Percentiles rank a stretch among this genome's conserved stretches.
phyloP scores from a whole-genome alignment of 2,797 vertebrate genomes.

The Clarias fuscus region DNA sequence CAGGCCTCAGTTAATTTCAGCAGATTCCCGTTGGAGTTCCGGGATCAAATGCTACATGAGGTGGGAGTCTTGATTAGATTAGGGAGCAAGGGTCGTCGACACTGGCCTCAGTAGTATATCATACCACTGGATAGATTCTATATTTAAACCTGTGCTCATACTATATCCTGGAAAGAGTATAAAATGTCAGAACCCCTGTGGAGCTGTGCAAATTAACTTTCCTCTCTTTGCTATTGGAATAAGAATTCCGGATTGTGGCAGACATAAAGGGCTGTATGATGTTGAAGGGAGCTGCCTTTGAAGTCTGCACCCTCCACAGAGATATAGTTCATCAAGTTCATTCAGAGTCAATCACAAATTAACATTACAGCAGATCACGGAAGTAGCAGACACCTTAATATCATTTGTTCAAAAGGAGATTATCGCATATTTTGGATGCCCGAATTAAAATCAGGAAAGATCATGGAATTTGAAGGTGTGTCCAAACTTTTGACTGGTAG shows the following conservation, averaged over 20 bases:
- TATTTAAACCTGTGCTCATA: constrained; percentile 21
- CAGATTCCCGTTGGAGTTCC: constrained; percentile 4
- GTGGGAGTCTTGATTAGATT: constrained; percentile 11
- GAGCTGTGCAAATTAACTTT: constrained; percentile 32
- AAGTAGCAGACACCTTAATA: no score
- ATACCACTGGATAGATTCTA: constrained; percentile 2
- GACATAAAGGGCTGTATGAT: background rate
- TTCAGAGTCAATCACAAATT: no score
- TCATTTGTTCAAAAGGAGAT: no score
- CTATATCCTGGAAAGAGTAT: background rate
- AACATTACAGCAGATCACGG: no score
- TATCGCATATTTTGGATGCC: no score
- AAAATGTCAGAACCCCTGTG: constrained; percentile 8
- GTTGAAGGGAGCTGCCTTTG: background rate
- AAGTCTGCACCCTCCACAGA: background rate
- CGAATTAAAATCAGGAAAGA: no score
- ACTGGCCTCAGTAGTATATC: background rate
- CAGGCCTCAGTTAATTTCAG: background rate
- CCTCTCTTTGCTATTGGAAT: background rate
- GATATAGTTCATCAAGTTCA: no score
- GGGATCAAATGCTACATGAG: background rate
- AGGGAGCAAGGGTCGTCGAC: background rate
- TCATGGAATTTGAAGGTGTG: no score
- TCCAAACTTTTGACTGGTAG: no score
- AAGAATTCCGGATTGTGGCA: background rate